Evolutionary conservation across 2,888 invertebrate species (phyloP).

Genomic region (Chrysina gloriosa): DNA sequence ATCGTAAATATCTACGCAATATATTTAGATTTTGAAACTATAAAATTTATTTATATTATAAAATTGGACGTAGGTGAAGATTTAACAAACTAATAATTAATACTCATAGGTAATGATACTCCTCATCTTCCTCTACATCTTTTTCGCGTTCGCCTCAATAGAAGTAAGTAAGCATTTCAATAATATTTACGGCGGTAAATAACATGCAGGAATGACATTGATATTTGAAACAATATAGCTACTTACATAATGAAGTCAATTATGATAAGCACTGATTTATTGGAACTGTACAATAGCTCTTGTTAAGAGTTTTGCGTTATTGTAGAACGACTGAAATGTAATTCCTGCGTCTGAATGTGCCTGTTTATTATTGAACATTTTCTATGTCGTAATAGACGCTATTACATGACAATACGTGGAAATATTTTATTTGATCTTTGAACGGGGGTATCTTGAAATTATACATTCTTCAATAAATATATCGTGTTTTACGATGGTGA

Average conservation of each 20-base stretch:
- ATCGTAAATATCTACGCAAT: too few relatives aligned
- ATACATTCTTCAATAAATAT: too few relatives aligned
- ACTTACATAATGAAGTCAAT: conserved; percentile 1
- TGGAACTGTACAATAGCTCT: not conserved
- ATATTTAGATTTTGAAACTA: too few relatives aligned
- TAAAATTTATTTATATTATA: too few relatives aligned
- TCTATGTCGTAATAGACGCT: not conserved
- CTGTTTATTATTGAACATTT: not conserved
- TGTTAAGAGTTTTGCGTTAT: not conserved
- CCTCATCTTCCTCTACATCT: too few relatives aligned
- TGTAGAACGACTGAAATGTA: not conserved
- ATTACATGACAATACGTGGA: too few relatives aligned
- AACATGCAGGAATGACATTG: not conserved
- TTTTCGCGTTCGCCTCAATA: not conserved
- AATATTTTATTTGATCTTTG: too few relatives aligned
- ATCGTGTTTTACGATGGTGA: too few relatives aligned
- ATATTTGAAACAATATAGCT: not conserved
- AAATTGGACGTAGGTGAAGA: too few relatives aligned
- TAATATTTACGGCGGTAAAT: not conserved
- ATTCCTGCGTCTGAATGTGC: conserved; percentile 5
- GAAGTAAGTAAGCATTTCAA: not conserved
- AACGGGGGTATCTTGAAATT: too few relatives aligned
- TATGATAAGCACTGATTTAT: not conserved
- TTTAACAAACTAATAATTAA: too few relatives aligned
- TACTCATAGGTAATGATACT: too few relatives aligned